Percentiles rank a stretch among this genome's conserved stretches.
phyloP scores from a whole-genome alignment of 1,140 invertebrate genomes.

The Aphidius ervi region DNA sequence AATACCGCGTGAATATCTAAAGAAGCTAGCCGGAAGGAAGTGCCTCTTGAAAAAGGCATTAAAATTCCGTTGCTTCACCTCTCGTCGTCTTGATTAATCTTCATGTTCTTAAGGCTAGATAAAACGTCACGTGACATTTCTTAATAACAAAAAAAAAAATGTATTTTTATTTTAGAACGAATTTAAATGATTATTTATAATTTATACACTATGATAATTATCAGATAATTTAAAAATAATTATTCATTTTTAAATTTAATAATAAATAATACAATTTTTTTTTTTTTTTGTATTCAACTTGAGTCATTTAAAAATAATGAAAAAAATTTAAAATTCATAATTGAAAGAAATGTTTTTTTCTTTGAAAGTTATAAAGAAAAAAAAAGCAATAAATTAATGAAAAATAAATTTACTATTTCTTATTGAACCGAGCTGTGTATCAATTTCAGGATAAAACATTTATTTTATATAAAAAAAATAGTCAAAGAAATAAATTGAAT shows the following conservation, averaged over 20 bases:
- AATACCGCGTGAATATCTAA: slow-evolving; percentile 23
- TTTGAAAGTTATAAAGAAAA: not conserved
- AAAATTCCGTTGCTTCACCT: slow-evolving; percentile 27
- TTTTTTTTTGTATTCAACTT: not conserved
- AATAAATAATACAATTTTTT: no score
- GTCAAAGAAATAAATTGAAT: no score
- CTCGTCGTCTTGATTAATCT: slow-evolving; percentile 28
- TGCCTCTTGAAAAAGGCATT: slow-evolving; percentile 22
- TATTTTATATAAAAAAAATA: no score
- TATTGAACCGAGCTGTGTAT: no score
- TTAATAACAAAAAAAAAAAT: not conserved
- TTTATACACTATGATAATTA: no score
- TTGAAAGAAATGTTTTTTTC: no score
- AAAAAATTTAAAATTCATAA: no score
- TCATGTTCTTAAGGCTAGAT: slow-evolving; percentile 18
- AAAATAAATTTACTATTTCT: no score
- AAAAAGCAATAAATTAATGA: not conserved
- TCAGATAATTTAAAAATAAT: no score
- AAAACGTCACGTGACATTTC: slow-evolving; percentile 3
- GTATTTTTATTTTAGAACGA: not conserved
- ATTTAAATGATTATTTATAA: not conserved
- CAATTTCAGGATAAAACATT: no score
- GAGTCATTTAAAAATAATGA: no score
- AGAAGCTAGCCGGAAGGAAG: slow-evolving; percentile 3
- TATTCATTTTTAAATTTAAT: no score